Evolutionary conservation across 2,113 vertebrate genomes (phyloP).

Genomic region (Alligator mississippiensis): DNA sequence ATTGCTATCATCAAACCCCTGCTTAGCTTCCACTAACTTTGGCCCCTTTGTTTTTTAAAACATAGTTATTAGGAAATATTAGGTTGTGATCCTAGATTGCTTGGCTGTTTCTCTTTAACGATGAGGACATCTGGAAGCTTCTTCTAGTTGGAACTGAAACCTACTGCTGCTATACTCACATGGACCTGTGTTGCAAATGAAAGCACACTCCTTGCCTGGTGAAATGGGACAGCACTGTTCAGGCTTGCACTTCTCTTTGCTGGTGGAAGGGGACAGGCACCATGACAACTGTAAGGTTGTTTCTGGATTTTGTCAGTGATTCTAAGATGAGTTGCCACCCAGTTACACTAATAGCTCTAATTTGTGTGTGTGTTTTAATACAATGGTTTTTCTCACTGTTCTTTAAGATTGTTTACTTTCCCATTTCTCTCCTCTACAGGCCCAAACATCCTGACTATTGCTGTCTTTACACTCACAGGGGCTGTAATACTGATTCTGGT

Average conservation of each 20-base stretch:
- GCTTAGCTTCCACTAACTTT: neutral
- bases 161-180: neutral
- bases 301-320: neutral
- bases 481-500: constrained; percentile 85
- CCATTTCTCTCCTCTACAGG: constrained; percentile 71
- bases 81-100: neutral
- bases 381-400: neutral
- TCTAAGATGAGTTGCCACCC: neutral
- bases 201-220: neutral
- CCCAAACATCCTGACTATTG: constrained; percentile 77
- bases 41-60: neutral
- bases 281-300: neutral
- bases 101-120: neutral
- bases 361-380: neutral
- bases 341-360: neutral
- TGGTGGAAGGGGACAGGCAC: neutral
- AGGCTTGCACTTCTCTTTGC: neutral
- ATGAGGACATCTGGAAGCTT: neutral
- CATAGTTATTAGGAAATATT: neutral
- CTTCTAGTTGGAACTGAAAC: neutral
- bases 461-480: constrained; percentile 87
- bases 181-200: neutral
- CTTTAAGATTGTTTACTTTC: constrained; percentile 6
- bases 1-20: neutral
- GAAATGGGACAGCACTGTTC: neutral